Evolutionary conservation across 2,113 vertebrate genomes (phyloP).

Genomic region (Sinocyclocheilus grahami): DNA sequence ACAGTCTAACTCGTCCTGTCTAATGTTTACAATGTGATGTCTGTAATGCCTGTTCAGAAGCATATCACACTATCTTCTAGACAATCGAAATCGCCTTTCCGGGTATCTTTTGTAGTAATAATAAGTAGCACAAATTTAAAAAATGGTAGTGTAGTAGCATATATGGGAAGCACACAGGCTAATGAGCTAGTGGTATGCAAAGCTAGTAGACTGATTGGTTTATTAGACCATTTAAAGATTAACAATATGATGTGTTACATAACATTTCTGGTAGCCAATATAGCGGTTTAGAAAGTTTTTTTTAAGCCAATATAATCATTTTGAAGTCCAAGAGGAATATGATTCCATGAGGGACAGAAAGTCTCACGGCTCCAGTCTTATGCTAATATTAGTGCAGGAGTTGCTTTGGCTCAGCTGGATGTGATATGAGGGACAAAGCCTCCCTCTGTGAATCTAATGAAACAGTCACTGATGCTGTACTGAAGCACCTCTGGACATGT

Average conservation of each 20-base stretch:
- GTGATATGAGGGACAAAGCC: slow-evolving; percentile 66
- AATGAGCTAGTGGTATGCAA: background rate
- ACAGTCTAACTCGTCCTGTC: background rate
- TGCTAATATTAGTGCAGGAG: slow-evolving; percentile 58
- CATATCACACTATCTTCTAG: background rate
- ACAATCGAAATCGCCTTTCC: background rate
- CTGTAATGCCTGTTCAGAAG: background rate
- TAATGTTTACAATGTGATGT: background rate
- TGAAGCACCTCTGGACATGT: slow-evolving; percentile 43
- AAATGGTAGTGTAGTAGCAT: background rate
- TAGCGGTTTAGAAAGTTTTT: too few species aligned
- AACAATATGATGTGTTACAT: background rate
- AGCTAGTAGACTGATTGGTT: background rate
- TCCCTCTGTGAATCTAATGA: slow-evolving; percentile 70
- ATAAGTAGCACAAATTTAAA: background rate
- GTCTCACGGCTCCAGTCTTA: background rate
- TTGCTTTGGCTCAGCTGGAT: slow-evolving; percentile 59
- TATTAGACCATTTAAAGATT: background rate
- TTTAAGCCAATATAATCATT: background rate
- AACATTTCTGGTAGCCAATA: background rate
- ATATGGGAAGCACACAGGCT: background rate
- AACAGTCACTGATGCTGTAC: slow-evolving; percentile 69
- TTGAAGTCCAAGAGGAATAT: background rate
- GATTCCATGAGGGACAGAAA: background rate
- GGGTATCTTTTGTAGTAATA: background rate